Percentiles rank a stretch among this genome's conserved stretches.
Conservation (phyloP, 2,888 invertebrate species). For the Acronicta psi region DNA sequence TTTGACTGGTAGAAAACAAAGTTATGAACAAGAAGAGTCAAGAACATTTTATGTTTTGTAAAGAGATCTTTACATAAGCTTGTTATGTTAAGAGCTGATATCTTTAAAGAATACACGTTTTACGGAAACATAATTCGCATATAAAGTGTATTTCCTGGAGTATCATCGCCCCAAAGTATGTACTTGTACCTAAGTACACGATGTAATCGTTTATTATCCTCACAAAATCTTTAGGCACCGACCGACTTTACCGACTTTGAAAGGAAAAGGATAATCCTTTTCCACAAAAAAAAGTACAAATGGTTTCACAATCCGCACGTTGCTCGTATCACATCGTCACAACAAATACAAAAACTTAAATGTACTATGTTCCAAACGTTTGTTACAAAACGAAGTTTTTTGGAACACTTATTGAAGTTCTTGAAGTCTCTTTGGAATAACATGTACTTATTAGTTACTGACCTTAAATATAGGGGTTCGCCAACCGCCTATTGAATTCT, state of each 20-base stretch:
- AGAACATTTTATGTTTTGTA: no score
- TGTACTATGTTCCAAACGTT: conserved; percentile 7
- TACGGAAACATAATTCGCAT: not conserved
- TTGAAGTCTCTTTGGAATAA: no score
- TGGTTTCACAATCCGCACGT: not conserved
- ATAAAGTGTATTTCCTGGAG: not conserved
- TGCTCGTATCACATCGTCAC: conserved; percentile 14
- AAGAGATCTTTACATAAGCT: no score
- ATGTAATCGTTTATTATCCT: not conserved
- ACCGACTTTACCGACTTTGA: no score
- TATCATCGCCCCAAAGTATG: not conserved
- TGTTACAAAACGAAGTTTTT: not conserved
- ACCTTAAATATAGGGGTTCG: no score
- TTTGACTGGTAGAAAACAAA: no score
- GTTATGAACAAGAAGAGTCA: not conserved
- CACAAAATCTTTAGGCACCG: no score
- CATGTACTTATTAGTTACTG: no score
- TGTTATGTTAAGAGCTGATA: no score
- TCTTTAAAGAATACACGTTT: not conserved
- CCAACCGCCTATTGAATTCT: no score
- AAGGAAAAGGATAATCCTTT: conserved; percentile 3
- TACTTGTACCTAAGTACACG: not conserved
- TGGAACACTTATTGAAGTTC: not conserved
- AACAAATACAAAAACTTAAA: conserved; percentile 14
- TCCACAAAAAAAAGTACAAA: conserved; percentile 8